Conservation (phyloP, 2,113 vertebrate species). For the Reinhardtius hippoglossoides region DNA sequence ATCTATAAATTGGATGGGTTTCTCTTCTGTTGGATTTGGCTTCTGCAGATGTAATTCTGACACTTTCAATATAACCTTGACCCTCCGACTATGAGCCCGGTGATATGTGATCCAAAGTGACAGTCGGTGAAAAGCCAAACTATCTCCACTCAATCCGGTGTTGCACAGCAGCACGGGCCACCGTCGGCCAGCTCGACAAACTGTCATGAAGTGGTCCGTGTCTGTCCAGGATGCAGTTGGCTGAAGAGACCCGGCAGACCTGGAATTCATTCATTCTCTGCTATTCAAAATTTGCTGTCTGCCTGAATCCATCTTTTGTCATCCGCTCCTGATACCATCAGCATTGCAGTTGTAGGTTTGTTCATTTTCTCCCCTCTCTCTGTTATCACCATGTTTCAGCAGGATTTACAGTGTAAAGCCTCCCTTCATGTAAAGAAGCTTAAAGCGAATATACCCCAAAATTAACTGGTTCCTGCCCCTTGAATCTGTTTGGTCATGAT, state of each 20-base stretch:
- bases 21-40: conserved; percentile 8
- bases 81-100: conserved; percentile 21
- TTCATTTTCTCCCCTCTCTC: neutral
- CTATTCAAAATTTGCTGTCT: conserved; percentile 35
- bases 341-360: neutral
- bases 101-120: conserved; percentile 52
- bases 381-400: neutral
- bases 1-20: conserved; percentile 20
- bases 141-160: neutral
- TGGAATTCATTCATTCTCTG: conserved; percentile 33
- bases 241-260: conserved; percentile 34
- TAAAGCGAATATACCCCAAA: neutral
- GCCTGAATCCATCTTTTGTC: conserved; percentile 27
- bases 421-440: neutral
- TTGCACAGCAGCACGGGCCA: neutral
- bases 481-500: neutral
- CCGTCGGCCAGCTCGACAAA: conserved; percentile 42
- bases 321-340: neutral
- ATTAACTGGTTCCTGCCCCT: neutral
- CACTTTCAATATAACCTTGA: conserved; percentile 30
- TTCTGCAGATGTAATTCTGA: conserved; percentile 21
- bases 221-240: conserved; percentile 36
- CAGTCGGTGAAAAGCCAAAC: conserved; percentile 37
- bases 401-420: neutral
- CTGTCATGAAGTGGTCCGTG: conserved; percentile 37